A percentile compares a stretch with the other conserved stretches of the same genome.
These are phyloP conservation scores for Zaprionus nigranus DNA, from an alignment of 1,140 invertebrate genomes.

Conservation along the genomic window DNA sequence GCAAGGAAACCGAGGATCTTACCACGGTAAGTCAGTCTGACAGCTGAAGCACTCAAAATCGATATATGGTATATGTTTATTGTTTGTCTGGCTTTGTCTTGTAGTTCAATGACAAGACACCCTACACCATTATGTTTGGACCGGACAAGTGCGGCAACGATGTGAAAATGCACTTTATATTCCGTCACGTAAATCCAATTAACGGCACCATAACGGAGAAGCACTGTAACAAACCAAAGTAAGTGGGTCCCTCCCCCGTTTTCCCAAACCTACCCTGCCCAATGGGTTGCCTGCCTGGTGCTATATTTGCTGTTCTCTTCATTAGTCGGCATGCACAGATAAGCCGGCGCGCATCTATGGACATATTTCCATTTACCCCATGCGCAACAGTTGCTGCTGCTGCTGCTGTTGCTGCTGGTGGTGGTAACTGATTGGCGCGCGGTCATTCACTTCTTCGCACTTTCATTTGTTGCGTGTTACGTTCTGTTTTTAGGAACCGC, in stretches of 20 bases:
- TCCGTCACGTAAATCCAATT: constrained; percentile 97
- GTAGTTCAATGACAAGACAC: constrained; percentile 97
- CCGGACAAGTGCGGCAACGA: constrained; percentile 99
- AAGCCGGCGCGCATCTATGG: constrained; percentile 34
- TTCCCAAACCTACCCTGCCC: not conserved
- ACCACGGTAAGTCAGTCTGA: constrained; percentile 84
- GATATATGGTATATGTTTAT: constrained; percentile 28
- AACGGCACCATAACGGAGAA: constrained; percentile 96
- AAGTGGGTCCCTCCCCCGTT: constrained; percentile 55
- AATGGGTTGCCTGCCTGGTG: not conserved
- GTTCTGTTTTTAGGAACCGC: constrained; percentile 86
- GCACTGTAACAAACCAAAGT: constrained; percentile 95
- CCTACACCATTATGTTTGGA: constrained; percentile 99
- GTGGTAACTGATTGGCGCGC: constrained; percentile 3
- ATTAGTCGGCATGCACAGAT: constrained; percentile 34
- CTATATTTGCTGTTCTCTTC: constrained; percentile 22
- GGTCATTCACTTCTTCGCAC: constrained; percentile 37
- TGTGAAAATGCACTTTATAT: constrained; percentile 99
- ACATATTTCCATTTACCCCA: constrained; percentile 35
- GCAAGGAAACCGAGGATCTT: constrained; percentile 89
- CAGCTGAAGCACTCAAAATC: not conserved
- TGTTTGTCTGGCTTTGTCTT: constrained; percentile 6
- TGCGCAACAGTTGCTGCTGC: constrained; percentile 30
- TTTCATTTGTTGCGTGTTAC: constrained; percentile 21
- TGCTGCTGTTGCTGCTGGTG: constrained; percentile 19